A percentile compares a stretch with the other conserved stretches of the same genome.
phyloP scores from a whole-genome alignment of 2,797 vertebrate species.

The Danio tinwini region DNA sequence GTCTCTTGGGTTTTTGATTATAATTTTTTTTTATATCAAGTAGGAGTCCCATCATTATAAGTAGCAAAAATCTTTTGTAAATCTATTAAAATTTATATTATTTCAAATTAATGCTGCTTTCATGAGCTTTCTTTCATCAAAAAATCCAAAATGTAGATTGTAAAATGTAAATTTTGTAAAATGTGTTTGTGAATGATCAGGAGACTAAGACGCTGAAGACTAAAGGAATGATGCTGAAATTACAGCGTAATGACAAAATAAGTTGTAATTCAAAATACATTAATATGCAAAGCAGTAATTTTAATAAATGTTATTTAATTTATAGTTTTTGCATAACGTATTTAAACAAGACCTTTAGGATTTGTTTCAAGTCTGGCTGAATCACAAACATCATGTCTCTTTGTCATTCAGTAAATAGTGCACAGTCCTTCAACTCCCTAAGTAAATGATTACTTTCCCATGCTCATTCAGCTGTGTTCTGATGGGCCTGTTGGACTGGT shows the following conservation, averaged over 20 bases:
- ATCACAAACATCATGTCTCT: constrained; percentile 16
- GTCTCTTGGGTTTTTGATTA: neutral
- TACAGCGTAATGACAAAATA: too few relatives aligned
- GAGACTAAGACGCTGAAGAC: too few relatives aligned
- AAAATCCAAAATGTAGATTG: neutral
- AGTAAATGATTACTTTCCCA: constrained; percentile 51
- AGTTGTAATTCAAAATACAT: too few relatives aligned
- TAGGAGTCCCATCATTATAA: too few relatives aligned
- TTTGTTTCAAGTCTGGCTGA: neutral
- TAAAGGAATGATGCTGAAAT: too few relatives aligned
- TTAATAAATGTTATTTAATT: too few relatives aligned
- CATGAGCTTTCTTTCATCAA: neutral
- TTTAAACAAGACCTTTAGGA: neutral
- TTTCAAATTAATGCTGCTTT: neutral
- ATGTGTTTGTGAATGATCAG: too few relatives aligned
- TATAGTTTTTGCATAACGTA: neutral
- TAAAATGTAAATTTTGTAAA: too few relatives aligned
- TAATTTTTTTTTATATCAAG: neutral
- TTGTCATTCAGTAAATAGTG: constrained; percentile 58
- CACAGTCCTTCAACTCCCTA: constrained; percentile 29
- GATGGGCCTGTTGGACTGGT: neutral
- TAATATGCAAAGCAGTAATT: too few relatives aligned
- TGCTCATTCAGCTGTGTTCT: constrained; percentile 25
- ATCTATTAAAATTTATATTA: too few relatives aligned
- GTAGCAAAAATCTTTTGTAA: too few relatives aligned